phyloP scores from a whole-genome alignment of 2,797 vertebrate species.

The Tamandua tetradactyla region DNA sequence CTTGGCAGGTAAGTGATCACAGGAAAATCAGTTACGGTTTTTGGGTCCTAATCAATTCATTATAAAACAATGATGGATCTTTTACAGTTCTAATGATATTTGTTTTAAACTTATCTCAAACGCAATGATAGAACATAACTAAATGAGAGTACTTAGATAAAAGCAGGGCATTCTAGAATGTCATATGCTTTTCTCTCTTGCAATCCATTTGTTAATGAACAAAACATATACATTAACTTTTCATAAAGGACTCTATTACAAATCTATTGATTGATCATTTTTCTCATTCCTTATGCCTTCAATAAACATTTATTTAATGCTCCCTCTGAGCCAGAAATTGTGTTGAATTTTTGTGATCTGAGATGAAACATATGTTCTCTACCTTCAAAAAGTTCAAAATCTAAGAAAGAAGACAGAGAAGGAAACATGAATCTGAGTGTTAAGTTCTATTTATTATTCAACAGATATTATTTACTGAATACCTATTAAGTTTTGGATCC shows the following conservation, averaged over 20 bases:
- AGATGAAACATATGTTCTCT: not conserved
- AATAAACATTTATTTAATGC: slow-evolving; percentile 21
- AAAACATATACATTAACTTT: slow-evolving; percentile 13
- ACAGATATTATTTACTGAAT: not conserved
- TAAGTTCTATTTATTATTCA: not conserved
- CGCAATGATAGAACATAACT: not conserved
- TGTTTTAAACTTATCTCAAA: slow-evolving; percentile 30
- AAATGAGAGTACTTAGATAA: not conserved
- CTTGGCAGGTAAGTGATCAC: not conserved
- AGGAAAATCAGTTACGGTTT: not conserved
- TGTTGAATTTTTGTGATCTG: not conserved
- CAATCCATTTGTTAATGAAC: slow-evolving; percentile 6
- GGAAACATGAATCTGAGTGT: not conserved
- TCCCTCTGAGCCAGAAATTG: not conserved
- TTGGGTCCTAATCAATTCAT: not conserved
- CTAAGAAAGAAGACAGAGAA: not conserved
- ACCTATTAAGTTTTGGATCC: not conserved
- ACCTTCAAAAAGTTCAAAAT: not conserved
- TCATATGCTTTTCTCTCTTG: slow-evolving; percentile 3
- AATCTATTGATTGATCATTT: not conserved
- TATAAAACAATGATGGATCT: not conserved
- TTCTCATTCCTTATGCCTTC: slow-evolving; percentile 23
- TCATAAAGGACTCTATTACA: not conserved
- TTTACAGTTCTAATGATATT: not conserved
- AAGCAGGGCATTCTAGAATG: not conserved